These are phyloP conservation scores for Zeuzera pyrina DNA, from an alignment of 2,888 invertebrate species.

Conservation along the genomic window DNA sequence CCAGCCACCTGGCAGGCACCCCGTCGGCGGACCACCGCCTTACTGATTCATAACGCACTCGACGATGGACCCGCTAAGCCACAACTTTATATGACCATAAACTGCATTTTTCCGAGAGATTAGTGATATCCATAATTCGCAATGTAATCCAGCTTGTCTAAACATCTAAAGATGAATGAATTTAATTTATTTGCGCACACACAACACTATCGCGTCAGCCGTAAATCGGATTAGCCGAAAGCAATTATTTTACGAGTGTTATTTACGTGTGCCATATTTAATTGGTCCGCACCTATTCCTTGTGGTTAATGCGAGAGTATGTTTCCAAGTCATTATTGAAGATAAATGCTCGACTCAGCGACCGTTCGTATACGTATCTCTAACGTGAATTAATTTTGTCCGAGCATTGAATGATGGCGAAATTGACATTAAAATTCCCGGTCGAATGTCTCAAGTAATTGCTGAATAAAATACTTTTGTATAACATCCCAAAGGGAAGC, in stretches of 20 bases:
- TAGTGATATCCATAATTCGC: too few species aligned
- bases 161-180: too few species aligned
- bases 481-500: conserved; percentile 62
- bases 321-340: conserved; percentile 59
- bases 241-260: conserved; percentile 41
- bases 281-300: conserved; percentile 53
- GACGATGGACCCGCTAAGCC: conserved; percentile 2
- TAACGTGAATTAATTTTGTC: conserved; percentile 60
- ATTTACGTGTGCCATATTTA: conserved; percentile 57
- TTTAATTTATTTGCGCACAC: neutral
- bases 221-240: conserved; percentile 33
- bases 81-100: too few species aligned
- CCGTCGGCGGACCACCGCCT: conserved; percentile 28
- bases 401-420: conserved; percentile 66
- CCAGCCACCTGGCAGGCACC: conserved; percentile 50
- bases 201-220: neutral
- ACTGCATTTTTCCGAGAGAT: neutral
- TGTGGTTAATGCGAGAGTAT: conserved; percentile 47
- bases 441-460: conserved; percentile 69
- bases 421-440: conserved; percentile 69
- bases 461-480: conserved; percentile 71
- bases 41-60: conserved; percentile 16
- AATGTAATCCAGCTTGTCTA: too few species aligned
- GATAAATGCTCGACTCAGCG: conserved; percentile 45
- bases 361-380: conserved; percentile 36